Conservation (phyloP, 2,797 vertebrate species). For the Microhierax caerulescens region DNA sequence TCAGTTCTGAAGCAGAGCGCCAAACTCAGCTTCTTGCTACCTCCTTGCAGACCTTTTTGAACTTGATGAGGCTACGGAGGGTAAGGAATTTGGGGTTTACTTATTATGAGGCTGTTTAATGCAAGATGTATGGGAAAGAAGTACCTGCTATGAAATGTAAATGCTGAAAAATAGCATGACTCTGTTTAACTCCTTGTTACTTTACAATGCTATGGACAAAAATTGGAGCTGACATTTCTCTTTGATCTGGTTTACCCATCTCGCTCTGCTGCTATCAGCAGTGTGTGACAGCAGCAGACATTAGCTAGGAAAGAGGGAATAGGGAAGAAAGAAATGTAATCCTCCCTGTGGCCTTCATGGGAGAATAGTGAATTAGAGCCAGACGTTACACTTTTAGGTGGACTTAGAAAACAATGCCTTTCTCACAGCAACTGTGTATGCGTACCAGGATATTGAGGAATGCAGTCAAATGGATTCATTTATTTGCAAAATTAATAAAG, state of each 20-base stretch:
- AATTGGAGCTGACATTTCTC: conserved; percentile 59
- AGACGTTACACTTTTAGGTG: neutral
- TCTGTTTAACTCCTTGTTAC: conserved; percentile 48
- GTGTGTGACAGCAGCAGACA: conserved; percentile 56
- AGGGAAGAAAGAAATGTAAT: conserved; percentile 45
- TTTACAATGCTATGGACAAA: conserved; percentile 42
- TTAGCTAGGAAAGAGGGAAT: conserved; percentile 37
- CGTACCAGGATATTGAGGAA: neutral
- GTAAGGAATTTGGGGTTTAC: conserved; percentile 10
- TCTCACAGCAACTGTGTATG: neutral
- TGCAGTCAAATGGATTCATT: neutral
- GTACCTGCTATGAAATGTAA: conserved; percentile 30
- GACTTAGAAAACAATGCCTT: neutral
- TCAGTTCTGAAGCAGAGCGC: conserved; percentile 17
- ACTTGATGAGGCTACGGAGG: neutral
- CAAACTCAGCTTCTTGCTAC: neutral
- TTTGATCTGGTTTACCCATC: conserved; percentile 68
- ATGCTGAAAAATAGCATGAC: conserved; percentile 42
- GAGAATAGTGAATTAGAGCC: conserved; percentile 31
- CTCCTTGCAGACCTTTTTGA: conserved; percentile 9
- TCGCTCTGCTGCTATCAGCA: conserved; percentile 30
- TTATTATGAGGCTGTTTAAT: neutral
- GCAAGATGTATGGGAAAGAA: neutral
- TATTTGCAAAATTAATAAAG: neutral
- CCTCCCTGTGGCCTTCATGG: conserved; percentile 28